Percentiles rank a stretch among this genome's conserved stretches.
Evolutionary conservation across 2,888 invertebrate species (phyloP).

Genomic region (Amblyteles armatorius): DNA sequence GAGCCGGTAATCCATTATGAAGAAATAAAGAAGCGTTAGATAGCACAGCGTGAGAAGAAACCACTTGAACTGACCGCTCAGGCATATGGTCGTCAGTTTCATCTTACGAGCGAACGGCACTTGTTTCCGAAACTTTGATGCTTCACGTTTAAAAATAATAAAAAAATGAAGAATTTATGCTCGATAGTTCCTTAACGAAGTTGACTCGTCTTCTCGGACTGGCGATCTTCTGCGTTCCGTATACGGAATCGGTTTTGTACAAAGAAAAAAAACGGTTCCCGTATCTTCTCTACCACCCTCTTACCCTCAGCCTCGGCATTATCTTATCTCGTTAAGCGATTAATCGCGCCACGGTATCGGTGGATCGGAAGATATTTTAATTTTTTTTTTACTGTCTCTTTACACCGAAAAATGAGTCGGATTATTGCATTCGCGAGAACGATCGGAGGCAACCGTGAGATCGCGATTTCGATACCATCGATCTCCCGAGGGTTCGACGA

Average conservation of each 20-base stretch:
- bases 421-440: too few relatives aligned
- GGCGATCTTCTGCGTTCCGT: background rate
- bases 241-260: background rate
- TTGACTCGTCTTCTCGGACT: background rate
- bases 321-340: background rate
- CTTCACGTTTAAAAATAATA: background rate
- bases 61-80: slow-evolving; percentile 22
- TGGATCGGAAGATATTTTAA: background rate
- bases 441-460: too few relatives aligned
- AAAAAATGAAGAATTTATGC: background rate
- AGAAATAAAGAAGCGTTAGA: slow-evolving; percentile 82
- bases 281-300: background rate
- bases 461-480: too few relatives aligned
- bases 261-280: background rate
- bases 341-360: background rate
- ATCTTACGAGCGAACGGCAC: slow-evolving; percentile 1
- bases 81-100: slow-evolving; percentile 6
- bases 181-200: too few relatives aligned
- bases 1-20: slow-evolving; percentile 90
- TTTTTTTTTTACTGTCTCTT: too few relatives aligned
- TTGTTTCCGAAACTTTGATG: background rate
- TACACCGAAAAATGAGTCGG: too few relatives aligned
- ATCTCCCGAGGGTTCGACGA: background rate
- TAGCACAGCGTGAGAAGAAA: background rate
- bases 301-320: background rate